Conservation (phyloP, 2,797 vertebrate species). For the Cirrhinus molitorella region DNA sequence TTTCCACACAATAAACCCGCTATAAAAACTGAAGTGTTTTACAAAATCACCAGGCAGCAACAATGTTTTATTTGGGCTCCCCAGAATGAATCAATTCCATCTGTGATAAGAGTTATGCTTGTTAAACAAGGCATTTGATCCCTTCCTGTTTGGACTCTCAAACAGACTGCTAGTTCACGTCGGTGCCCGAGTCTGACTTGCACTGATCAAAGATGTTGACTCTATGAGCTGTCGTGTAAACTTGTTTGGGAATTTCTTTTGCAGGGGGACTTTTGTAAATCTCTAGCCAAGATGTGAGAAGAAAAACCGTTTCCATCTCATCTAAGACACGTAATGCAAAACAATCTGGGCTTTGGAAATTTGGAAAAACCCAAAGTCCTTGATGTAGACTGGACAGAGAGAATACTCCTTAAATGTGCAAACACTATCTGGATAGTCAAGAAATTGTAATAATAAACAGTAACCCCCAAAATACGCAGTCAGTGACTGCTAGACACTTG, state of each 20-base stretch:
- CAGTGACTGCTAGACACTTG: background rate
- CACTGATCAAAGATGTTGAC: constrained; percentile 6
- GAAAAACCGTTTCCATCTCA: constrained; percentile 5
- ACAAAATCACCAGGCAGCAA: constrained; percentile 42
- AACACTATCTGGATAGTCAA: background rate
- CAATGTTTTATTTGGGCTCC: constrained; percentile 45
- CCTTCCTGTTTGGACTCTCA: constrained; percentile 41
- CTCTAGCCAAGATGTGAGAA: constrained; percentile 6
- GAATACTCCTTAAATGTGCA: background rate
- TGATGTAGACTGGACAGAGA: constrained; percentile 21
- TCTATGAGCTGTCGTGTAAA: constrained; percentile 14
- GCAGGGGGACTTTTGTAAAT: constrained; percentile 6
- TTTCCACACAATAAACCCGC: constrained; percentile 15
- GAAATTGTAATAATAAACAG: constrained; percentile 9
- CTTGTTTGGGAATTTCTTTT: constrained; percentile 20
- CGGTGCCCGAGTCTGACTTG: constrained; percentile 5
- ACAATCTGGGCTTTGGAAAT: constrained; percentile 14
- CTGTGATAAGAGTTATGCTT: constrained; percentile 37
- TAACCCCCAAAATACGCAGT: background rate
- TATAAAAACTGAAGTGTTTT: constrained; percentile 37
- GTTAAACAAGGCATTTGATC: constrained; percentile 39
- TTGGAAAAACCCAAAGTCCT: constrained; percentile 29
- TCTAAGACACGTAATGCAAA: constrained; percentile 30
- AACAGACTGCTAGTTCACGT: background rate
- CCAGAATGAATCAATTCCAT: constrained; percentile 50